Evolutionary conservation across 2,113 vertebrate species (phyloP).

Genomic region (Pollimyrus isidori): DNA sequence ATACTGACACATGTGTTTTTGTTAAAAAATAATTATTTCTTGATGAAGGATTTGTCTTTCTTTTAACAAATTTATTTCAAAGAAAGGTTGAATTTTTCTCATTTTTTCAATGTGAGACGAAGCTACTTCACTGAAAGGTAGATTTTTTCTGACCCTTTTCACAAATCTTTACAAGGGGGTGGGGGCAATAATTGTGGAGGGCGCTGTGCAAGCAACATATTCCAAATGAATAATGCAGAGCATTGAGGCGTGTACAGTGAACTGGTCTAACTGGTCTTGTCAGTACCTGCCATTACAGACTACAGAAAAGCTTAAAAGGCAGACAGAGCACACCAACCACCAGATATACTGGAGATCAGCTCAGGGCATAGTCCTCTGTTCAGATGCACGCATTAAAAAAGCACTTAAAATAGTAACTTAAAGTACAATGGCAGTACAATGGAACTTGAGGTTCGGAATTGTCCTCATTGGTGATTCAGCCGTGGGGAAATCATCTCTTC

Average conservation of each 20-base stretch:
- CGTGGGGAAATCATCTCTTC: conserved; percentile 30
- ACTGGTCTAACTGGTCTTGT: conserved; percentile 26
- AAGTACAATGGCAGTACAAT: conserved; percentile 25
- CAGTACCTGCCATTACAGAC: conserved; percentile 10
- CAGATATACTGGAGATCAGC: background rate
- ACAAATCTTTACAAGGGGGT: too few relatives aligned
- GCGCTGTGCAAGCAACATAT: background rate
- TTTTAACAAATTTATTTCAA: too few relatives aligned
- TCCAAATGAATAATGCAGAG: background rate
- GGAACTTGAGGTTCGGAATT: conserved; percentile 33
- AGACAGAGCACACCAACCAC: background rate
- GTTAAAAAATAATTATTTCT: too few relatives aligned
- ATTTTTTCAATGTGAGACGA: too few relatives aligned
- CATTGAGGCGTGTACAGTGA: background rate
- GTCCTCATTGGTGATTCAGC: conserved; percentile 32
- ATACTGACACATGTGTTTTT: too few relatives aligned
- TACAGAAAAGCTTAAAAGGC: background rate
- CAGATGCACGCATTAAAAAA: too few relatives aligned
- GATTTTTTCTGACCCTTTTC: too few relatives aligned
- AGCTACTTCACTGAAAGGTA: too few relatives aligned
- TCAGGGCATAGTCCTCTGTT: background rate
- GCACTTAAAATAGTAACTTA: background rate
- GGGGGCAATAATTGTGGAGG: too few relatives aligned
- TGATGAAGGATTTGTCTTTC: too few relatives aligned
- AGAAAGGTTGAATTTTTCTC: too few relatives aligned